Evolutionary conservation across 2,113 vertebrate genomes (phyloP).

Genomic region (Cisticola juncidis): DNA sequence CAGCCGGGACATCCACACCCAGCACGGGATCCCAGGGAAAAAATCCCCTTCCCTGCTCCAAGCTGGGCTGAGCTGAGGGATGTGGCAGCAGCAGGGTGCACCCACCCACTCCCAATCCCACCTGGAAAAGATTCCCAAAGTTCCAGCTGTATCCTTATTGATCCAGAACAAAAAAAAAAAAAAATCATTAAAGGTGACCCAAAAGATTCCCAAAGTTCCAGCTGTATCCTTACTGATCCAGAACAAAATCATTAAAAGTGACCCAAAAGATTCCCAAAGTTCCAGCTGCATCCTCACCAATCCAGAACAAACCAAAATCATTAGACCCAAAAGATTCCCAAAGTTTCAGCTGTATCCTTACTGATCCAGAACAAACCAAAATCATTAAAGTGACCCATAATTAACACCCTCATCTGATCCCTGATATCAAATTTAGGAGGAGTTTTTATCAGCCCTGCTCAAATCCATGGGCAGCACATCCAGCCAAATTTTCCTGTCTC

Average conservation of each 20-base stretch:
- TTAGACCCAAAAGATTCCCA: background rate
- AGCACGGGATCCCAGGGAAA: accelerated
- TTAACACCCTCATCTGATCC: background rate
- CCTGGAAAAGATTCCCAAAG: background rate
- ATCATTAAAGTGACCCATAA: background rate
- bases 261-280: too few species aligned
- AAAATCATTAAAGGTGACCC: too few species aligned
- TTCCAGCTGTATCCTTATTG: background rate
- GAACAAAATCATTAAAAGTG: too few species aligned
- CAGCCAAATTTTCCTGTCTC: background rate
- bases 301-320: too few species aligned
- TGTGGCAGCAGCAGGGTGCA: background rate
- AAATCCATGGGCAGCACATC: background rate
- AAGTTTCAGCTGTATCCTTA: background rate
- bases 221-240: too few species aligned
- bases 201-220: too few species aligned
- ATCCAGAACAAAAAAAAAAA: too few species aligned
- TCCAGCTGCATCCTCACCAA: too few species aligned
- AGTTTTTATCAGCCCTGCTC: background rate
- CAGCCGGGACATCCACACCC: background rate
- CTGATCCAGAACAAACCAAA: background rate
- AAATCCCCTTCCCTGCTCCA: background rate
- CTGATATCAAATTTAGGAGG: background rate
- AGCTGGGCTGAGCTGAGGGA: accelerated
- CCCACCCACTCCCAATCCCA: background rate